Percentiles rank a stretch among this genome's conserved stretches.
phyloP scores from a whole-genome alignment of 2,797 vertebrate genomes.

The Lutjanus argentimaculatus region DNA sequence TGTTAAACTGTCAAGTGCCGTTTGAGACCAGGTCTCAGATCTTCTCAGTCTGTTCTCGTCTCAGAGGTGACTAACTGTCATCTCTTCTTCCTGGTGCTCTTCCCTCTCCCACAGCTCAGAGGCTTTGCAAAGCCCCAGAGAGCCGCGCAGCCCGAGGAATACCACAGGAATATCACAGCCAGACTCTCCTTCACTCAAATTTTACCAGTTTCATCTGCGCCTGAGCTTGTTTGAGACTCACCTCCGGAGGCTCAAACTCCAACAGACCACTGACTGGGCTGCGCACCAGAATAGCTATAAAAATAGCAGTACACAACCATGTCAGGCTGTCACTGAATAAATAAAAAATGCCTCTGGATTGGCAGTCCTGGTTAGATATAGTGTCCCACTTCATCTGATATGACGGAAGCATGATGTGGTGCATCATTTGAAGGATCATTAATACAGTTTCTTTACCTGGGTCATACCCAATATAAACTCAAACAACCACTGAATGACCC shows the following conservation, averaged over 20 bases:
- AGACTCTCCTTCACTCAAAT: conserved; percentile 57
- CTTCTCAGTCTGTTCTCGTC: conserved; percentile 58
- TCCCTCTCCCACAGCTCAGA: conserved; percentile 65
- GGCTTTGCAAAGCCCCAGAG: conserved; percentile 62
- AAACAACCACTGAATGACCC: too few relatives aligned
- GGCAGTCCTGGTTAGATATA: conserved; percentile 34
- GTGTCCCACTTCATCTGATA: conserved; percentile 51
- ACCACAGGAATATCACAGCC: conserved; percentile 65
- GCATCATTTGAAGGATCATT: conserved; percentile 7
- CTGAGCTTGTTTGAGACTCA: conserved; percentile 60
- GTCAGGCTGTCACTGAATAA: conserved; percentile 55
- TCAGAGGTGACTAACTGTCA: conserved; percentile 74
- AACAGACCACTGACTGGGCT: conserved; percentile 62
- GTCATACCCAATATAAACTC: too few relatives aligned
- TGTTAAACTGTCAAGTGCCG: conserved; percentile 70
- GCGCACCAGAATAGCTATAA: conserved; percentile 55
- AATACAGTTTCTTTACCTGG: too few relatives aligned
- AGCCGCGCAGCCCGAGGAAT: conserved; percentile 63
- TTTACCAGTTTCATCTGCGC: conserved; percentile 56
- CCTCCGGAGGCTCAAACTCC: conserved; percentile 53
- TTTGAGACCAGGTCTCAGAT: conserved; percentile 69
- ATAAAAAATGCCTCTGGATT: conserved; percentile 60
- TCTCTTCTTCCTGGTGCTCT: conserved; percentile 60
- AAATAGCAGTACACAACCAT: conserved; percentile 59
- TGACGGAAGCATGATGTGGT: conserved; percentile 12